Percentiles rank a stretch among this genome's conserved stretches.
Evolutionary conservation across 2,797 vertebrate species (phyloP).

Genomic region (Chlorospingus flavigularis): DNA sequence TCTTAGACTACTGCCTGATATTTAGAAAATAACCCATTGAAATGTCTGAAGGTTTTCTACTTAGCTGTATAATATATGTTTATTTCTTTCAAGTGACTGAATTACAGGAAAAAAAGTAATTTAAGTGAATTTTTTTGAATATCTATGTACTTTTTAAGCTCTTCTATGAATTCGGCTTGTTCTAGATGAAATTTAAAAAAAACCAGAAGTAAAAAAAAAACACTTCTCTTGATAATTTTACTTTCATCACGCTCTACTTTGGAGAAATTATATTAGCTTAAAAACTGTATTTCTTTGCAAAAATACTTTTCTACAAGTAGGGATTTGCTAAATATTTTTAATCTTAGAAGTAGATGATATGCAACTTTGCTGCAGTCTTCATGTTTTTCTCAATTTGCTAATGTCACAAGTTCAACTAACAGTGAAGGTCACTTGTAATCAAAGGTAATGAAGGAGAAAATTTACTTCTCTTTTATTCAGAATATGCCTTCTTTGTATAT

Average conservation of each 20-base stretch:
- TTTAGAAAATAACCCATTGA: neutral
- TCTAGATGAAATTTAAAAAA: neutral
- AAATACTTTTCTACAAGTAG: neutral
- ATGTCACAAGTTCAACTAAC: neutral
- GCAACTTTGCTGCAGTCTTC: neutral
- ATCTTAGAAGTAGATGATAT: neutral
- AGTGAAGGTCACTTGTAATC: neutral
- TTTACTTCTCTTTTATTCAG: neutral
- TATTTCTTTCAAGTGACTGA: neutral
- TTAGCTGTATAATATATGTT: neutral
- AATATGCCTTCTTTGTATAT: neutral
- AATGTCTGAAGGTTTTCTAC: neutral
- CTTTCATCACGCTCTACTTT: neutral
- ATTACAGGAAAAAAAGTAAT: neutral
- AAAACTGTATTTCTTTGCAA: neutral
- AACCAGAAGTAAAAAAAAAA: rapidly evolving
- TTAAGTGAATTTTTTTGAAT: neutral
- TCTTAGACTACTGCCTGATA: neutral
- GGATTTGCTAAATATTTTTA: neutral
- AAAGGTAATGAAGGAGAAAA: neutral
- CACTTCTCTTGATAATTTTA: neutral
- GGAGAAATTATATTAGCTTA: neutral
- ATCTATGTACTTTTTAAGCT: neutral
- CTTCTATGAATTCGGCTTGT: neutral
- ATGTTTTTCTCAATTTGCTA: neutral